phyloP scores from a whole-genome alignment of 2,113 vertebrate species.

The Eptesicus fuscus region DNA sequence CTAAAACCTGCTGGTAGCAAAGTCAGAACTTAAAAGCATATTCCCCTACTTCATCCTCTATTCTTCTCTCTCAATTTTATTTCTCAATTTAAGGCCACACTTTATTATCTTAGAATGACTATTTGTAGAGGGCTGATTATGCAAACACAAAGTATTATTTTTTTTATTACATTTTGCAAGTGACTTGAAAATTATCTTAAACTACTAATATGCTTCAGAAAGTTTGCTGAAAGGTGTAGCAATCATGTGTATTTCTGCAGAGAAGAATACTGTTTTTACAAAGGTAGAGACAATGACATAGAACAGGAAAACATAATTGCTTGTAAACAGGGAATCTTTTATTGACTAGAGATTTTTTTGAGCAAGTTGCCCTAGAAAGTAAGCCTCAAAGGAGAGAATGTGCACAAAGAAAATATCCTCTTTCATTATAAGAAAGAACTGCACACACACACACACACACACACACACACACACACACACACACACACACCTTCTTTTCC shows the following conservation, averaged over 20 bases:
- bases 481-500: not conserved
- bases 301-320: not conserved
- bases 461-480: not conserved
- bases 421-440: conserved; percentile 7
- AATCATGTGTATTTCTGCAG: not conserved
- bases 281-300: not conserved
- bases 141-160: not conserved
- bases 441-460: not conserved
- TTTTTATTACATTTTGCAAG: not conserved
- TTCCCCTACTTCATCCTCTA: not conserved
- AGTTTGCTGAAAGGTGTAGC: not conserved
- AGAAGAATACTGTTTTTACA: not conserved
- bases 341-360: not conserved
- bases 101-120: not conserved
- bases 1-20: not conserved
- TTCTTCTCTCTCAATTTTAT: not conserved
- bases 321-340: not conserved
- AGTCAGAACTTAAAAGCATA: not conserved
- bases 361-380: not conserved
- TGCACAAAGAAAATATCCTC: not conserved
- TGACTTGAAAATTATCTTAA: conserved; percentile 14
- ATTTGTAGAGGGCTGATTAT: not conserved
- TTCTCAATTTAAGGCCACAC: not conserved
- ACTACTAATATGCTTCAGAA: not conserved
- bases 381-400: not conserved